A percentile compares a stretch with the other conserved stretches of the same genome.
These are phyloP conservation scores for Dendrocincla fuliginosa DNA, from an alignment of 2,797 vertebrate species.

Conservation along the genomic window DNA sequence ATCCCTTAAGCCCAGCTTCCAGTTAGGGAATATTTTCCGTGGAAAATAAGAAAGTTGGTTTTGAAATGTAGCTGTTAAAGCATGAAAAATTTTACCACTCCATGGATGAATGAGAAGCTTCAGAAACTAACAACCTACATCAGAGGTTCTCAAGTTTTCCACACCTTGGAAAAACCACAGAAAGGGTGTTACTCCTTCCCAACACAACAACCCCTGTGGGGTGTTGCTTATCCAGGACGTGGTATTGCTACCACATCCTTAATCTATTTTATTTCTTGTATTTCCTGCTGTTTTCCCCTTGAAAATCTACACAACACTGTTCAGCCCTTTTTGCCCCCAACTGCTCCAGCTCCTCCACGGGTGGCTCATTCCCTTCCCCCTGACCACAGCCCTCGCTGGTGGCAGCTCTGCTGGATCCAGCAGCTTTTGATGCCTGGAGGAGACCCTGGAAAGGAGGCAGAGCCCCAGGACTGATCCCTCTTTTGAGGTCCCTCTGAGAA, in stretches of 20 bases:
- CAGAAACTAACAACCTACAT: constrained; percentile 60
- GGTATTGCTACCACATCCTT: neutral
- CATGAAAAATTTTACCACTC: constrained; percentile 66
- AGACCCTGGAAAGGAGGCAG: neutral
- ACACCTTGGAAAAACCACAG: neutral
- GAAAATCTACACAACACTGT: neutral
- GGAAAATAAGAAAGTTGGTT: constrained; percentile 41
- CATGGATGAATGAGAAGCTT: constrained; percentile 70
- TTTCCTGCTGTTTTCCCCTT: neutral
- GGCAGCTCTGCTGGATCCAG: neutral
- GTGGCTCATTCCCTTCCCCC: neutral
- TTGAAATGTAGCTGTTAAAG: constrained; percentile 63
- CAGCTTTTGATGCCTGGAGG: neutral
- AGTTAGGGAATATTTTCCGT: neutral
- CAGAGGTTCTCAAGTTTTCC: constrained; percentile 60
- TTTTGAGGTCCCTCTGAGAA: constrained; percentile 28
- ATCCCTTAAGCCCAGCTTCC: neutral
- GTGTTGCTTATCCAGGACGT: rapidly evolving
- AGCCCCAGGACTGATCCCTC: neutral
- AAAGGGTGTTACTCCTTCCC: neutral
- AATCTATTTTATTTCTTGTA: neutral
- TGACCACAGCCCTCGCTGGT: neutral
- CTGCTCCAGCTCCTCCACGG: neutral
- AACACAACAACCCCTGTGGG: neutral
- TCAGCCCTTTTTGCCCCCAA: neutral